Conservation (phyloP, 2,888 invertebrate genomes). For the Patella pellucida region DNA sequence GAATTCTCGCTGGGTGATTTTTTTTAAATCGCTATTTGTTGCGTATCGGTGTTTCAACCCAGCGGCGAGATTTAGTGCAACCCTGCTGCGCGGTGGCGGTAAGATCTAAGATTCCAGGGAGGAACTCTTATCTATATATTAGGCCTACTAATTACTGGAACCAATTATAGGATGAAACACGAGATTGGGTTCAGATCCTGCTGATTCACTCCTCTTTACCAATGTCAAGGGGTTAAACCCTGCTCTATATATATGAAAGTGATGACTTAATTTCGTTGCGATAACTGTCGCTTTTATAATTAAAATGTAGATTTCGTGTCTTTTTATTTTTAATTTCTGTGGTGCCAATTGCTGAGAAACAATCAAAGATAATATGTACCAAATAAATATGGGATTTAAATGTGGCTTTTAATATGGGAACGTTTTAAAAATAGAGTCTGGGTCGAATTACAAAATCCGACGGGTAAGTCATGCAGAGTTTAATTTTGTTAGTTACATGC, state of each 20-base stretch:
- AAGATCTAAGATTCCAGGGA: not conserved
- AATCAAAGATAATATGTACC: too few species aligned
- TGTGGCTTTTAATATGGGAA: too few species aligned
- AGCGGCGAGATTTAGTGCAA: not conserved
- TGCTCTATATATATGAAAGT: too few species aligned
- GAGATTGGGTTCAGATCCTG: not conserved
- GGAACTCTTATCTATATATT: not conserved
- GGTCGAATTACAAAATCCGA: not conserved
- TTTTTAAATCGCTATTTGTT: constrained; percentile 3
- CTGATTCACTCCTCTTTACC: too few species aligned
- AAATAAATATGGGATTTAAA: too few species aligned
- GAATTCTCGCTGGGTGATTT: not conserved
- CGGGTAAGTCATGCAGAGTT: not conserved
- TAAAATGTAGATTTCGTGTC: too few species aligned
- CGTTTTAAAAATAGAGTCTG: too few species aligned
- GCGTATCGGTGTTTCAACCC: not conserved
- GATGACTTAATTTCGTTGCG: too few species aligned
- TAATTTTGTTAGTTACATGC: not conserved
- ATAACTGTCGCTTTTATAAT: too few species aligned
- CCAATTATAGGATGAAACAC: constrained; percentile 6
- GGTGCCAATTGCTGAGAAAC: too few species aligned
- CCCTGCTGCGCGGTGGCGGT: not conserved
- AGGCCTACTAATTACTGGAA: constrained; percentile 4
- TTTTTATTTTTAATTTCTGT: too few species aligned
- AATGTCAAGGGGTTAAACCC: too few species aligned